Conservation (phyloP, 2,888 invertebrate species). For the Eupithecia abbreviata region DNA sequence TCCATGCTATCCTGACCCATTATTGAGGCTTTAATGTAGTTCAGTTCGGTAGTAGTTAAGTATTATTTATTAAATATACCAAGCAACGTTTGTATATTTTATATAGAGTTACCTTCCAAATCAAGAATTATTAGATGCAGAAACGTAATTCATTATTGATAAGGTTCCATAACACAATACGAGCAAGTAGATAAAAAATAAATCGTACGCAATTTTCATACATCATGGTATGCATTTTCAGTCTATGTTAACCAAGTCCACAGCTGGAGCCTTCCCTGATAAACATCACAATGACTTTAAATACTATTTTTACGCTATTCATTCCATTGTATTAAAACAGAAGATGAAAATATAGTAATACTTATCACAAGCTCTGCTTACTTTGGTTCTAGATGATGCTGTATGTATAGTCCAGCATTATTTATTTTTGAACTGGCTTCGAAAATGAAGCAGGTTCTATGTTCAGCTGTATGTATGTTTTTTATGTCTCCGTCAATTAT, state of each 20-base stretch:
- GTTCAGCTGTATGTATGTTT: too few species aligned
- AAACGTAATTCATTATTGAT: background rate
- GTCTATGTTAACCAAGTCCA: too few species aligned
- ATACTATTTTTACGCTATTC: too few species aligned
- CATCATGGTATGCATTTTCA: too few species aligned
- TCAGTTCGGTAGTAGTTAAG: constrained; percentile 28
- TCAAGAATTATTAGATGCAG: background rate
- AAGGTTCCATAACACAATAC: background rate
- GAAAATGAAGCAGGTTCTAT: too few species aligned
- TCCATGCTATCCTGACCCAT: constrained; percentile 53
- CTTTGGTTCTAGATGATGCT: background rate
- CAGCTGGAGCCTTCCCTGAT: background rate
- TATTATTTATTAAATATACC: constrained; percentile 33
- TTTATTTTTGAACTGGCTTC: too few species aligned
- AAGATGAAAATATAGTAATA: too few species aligned
- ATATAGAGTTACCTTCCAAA: background rate
- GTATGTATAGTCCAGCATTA: too few species aligned
- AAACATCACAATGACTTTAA: background rate
- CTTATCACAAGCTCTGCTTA: background rate
- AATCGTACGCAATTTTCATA: too few species aligned
- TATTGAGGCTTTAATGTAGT: constrained; percentile 46
- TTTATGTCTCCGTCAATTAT: too few species aligned
- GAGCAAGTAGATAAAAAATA: too few species aligned
- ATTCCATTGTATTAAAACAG: too few species aligned
- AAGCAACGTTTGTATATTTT: constrained; percentile 20